Conservation (phyloP, 2,797 vertebrate genomes). For the Psittacula derbiana region DNA sequence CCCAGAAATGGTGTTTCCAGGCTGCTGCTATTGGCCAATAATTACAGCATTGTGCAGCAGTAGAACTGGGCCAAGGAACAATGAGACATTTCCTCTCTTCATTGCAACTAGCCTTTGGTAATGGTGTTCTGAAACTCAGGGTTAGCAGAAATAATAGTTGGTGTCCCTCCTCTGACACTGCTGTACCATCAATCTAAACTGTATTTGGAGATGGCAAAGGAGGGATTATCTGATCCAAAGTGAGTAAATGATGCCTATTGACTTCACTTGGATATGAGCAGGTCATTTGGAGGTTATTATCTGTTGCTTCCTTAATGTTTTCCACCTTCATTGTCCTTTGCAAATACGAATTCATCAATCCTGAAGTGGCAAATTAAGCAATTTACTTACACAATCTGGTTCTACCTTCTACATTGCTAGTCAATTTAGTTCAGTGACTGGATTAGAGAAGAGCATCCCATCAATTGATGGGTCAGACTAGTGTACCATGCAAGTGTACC, state of each 20-base stretch:
- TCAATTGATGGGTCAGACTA: not conserved
- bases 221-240: not conserved
- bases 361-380: not conserved
- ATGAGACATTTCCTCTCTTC: accelerated
- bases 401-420: not conserved
- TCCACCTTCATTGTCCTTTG: not conserved
- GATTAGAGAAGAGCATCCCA: not conserved
- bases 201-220: not conserved
- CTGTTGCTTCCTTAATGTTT: not conserved
- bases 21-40: not conserved
- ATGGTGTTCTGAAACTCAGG: not conserved
- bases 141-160: not conserved
- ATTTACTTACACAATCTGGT: not conserved
- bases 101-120: not conserved
- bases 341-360: not conserved
- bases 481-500: not conserved
- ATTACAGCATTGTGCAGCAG: not conserved
- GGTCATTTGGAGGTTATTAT: not conserved
- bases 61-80: not conserved
- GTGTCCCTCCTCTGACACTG: not conserved
- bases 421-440: not conserved
- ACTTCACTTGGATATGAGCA: not conserved
- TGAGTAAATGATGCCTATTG: not conserved
- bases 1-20: not conserved
- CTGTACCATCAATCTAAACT: not conserved